Conservation (phyloP, 1,140 invertebrate genomes). For the Drosophila punjabiensis region DNA sequence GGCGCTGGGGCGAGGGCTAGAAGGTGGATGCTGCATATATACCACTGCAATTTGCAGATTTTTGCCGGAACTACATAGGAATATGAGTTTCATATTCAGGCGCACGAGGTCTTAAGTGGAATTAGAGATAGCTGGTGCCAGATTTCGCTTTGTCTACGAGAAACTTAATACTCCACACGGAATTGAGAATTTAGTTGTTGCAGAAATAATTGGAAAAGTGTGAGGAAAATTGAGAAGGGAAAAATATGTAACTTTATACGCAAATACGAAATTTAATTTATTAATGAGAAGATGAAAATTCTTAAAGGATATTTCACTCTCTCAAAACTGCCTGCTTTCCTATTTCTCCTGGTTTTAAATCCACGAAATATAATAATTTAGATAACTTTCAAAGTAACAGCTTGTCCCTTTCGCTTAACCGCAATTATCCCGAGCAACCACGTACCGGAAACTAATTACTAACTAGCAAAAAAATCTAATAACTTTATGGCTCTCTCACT, state of each 20-base stretch:
- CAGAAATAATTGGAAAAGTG: conserved; percentile 1
- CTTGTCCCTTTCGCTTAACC: conserved; percentile 15
- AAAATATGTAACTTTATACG: background rate
- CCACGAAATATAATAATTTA: background rate
- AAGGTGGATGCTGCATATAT: background rate
- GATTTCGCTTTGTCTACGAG: conserved; percentile 17
- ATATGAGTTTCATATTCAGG: conserved; percentile 41
- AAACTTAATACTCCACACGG: conserved; percentile 5
- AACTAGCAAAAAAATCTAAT: conserved; percentile 49
- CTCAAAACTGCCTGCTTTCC: background rate
- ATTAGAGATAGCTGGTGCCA: conserved; percentile 26
- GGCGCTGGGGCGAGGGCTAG: background rate
- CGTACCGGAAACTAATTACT: conserved; percentile 59
- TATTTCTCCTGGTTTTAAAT: background rate
- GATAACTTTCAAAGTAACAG: background rate
- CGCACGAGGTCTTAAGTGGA: conserved; percentile 29
- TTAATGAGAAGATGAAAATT: background rate
- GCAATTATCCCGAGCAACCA: conserved; percentile 39
- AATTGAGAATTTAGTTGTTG: background rate
- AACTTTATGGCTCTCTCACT: conserved; percentile 48
- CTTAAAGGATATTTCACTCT: background rate
- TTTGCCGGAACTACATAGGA: conserved; percentile 16
- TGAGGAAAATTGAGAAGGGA: background rate
- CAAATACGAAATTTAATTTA: background rate
- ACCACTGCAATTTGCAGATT: conserved; percentile 52